Evolutionary conservation across 2,797 vertebrate genomes (phyloP), one percentile per base, ranked within the genome.

Genomic region (Euthynnus affinis): DNA sequence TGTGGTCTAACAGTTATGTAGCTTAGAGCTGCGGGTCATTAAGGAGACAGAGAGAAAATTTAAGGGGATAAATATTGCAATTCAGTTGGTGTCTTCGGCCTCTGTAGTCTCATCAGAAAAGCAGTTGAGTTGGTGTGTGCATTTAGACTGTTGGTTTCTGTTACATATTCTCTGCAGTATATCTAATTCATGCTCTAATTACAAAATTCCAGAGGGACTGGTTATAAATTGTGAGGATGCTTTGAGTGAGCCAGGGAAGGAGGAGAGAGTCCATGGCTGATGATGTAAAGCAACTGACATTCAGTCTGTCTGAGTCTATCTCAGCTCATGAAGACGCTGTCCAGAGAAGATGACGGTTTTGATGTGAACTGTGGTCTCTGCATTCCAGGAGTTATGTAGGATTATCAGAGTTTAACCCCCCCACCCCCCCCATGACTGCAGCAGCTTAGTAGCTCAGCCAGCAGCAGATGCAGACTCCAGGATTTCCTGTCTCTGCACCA

Each of bases 401-500:
- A 94, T 94, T 94, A 93, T 86, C 76, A 84, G 83, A 85, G 78
- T 92, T 92, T 90, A 87, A 83, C 60, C 73, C 80, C 86, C 80
- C 82, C 18, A 22, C 22, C 14, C 71, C 22, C 37, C 49, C 63
- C 78, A 20, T 12, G 79, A 87, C 89, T 91, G 87, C 85, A 85
- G 89, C 86, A 91, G 93, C 92, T 94, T 94, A 93, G 89, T 85
- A 84, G 84, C 92, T 91, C 90, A 91, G 90, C 82, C 84, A 82
- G 86, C 88, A 90, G 91, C 93, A 94, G 94, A 94, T 92, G 94
- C 91, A 91, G 91, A 93, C 91, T 92, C 90, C 89, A 91, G 92
- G 92, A 94, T 94, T 94, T 94, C 93, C 91, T 93, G 90, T 93
- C 91, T 92, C 91, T 87, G 84, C 88, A 93, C 90, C 95, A 95